A percentile compares a stretch with the other conserved stretches of the same genome.
Conservation (phyloP, 2,113 vertebrate species). For the Mobula hypostoma region DNA sequence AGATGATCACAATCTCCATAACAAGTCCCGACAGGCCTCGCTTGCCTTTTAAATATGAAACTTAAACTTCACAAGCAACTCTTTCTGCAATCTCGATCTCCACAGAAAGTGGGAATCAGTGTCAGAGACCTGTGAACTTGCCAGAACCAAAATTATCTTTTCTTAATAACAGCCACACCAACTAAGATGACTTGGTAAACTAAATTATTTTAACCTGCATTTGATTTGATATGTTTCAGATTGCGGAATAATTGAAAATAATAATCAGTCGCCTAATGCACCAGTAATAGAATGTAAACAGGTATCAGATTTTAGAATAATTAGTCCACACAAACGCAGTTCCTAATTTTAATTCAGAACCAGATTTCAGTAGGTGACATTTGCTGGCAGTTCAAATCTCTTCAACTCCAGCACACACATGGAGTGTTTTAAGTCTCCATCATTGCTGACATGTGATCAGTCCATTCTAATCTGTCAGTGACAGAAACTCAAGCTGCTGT, state of each 20-base stretch:
- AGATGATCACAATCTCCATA: no score
- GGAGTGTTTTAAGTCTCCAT: not conserved
- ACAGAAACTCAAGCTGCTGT: not conserved
- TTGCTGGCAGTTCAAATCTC: not conserved
- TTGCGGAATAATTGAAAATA: not conserved
- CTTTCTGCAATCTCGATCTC: no score
- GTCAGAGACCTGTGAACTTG: not conserved
- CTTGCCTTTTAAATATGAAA: no score
- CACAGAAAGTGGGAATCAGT: not conserved
- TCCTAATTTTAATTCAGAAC: not conserved
- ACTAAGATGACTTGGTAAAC: not conserved
- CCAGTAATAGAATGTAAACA: not conserved
- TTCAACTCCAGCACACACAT: not conserved
- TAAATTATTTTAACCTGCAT: not conserved
- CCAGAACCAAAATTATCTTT: not conserved
- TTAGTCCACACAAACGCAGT: not conserved
- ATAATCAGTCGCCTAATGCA: not conserved
- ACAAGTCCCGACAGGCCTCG: no score
- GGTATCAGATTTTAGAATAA: not conserved
- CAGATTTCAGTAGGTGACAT: not conserved
- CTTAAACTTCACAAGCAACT: no score
- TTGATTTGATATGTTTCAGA: not conserved
- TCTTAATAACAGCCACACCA: not conserved
- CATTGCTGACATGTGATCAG: not conserved
- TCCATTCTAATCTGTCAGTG: not conserved